These are phyloP conservation scores for Engraulis encrasicolus DNA, from an alignment of 2,113 vertebrate species.

Conservation along the genomic window DNA sequence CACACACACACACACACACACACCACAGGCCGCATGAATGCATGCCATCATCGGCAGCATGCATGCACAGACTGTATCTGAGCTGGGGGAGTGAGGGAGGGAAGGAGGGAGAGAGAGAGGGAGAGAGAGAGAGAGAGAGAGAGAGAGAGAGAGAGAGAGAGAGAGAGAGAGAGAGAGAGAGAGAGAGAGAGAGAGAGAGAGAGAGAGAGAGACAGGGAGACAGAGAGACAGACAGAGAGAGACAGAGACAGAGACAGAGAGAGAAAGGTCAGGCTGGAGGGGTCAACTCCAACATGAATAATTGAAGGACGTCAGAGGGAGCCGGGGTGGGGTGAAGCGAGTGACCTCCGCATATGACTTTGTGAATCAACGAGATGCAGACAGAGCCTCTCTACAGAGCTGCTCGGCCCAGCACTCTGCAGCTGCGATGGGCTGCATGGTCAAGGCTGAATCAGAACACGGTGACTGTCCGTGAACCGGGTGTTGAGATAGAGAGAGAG, in stretches of 20 bases:
- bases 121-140: no score
- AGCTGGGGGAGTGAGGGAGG: neutral
- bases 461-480: neutral
- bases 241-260: no score
- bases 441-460: neutral
- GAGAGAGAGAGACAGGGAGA: no score
- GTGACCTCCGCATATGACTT: neutral
- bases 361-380: constrained; percentile 6
- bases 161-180: no score
- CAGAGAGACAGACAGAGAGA: no score
- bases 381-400: no score
- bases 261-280: constrained; percentile 17
- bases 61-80: no score
- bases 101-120: no score
- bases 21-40: constrained; percentile 28
- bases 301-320: constrained; percentile 30
- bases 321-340: neutral
- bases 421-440: no score
- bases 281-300: constrained; percentile 28
- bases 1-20: no score
- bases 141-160: no score
- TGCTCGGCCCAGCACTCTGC: neutral
- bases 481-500: neutral
- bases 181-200: no score
- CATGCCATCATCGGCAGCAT: constrained; percentile 7